phyloP scores from a whole-genome alignment of 2,888 invertebrate genomes.

The Ectemnius lituratus region DNA sequence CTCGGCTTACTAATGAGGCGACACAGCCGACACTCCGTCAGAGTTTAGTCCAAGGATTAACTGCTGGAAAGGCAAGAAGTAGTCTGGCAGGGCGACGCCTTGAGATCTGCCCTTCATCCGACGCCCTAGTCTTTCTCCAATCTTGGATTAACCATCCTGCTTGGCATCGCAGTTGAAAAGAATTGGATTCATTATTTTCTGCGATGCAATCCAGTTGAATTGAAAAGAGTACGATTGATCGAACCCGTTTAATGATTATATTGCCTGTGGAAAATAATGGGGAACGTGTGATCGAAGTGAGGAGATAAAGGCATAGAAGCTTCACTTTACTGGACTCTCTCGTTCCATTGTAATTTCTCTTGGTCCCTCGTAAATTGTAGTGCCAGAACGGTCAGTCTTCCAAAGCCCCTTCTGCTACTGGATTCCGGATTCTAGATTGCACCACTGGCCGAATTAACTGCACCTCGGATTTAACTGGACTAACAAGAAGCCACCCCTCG shows the following conservation, averaged over 20 bases:
- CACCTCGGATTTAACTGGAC: conserved; percentile 36
- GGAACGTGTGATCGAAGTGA: not conserved
- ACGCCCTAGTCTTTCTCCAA: no score
- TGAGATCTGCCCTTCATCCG: not conserved
- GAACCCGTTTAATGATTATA: no score
- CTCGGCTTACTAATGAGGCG: conserved; percentile 44
- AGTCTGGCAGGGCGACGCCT: conserved; percentile 9
- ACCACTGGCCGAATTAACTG: conserved; percentile 38
- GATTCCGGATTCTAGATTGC: conserved; percentile 18
- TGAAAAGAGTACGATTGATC: no score
- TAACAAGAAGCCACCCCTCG: conserved; percentile 19
- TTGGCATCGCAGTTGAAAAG: no score
- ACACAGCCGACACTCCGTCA: conserved; percentile 21
- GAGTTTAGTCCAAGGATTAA: conserved; percentile 38
- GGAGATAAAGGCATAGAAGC: not conserved
- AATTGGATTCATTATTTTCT: no score
- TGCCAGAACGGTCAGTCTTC: conserved; percentile 32
- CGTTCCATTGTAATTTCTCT: not conserved
- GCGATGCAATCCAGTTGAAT: no score
- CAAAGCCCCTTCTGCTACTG: conserved; percentile 17
- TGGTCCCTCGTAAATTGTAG: conserved; percentile 23
- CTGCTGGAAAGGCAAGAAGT: conserved; percentile 25
- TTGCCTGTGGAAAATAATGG: no score
- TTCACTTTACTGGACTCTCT: no score
- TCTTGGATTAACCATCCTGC: no score